These are phyloP conservation scores for Laterallus jamaicensis DNA, from an alignment of 2,113 vertebrate species.

Conservation along the genomic window DNA sequence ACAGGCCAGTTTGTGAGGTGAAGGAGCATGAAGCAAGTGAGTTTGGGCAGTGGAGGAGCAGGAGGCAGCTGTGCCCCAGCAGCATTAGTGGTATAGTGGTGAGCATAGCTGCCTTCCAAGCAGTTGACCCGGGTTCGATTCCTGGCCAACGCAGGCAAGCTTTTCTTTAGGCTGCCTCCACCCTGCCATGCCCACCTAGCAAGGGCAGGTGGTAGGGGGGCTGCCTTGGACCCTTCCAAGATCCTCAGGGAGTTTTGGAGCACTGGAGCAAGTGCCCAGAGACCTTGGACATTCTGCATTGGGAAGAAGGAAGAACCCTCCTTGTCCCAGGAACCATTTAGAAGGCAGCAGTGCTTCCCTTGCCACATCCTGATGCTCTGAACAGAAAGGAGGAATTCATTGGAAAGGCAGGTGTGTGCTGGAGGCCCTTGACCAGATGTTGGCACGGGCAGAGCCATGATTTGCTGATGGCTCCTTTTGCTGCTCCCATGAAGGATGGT, in stretches of 20 bases:
- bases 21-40: too few relatives aligned
- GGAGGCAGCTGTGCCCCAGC: rapidly evolving
- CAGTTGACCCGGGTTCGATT: constrained; percentile 69
- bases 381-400: neutral
- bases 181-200: neutral
- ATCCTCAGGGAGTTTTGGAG: too few relatives aligned
- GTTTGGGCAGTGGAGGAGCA: too few relatives aligned
- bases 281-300: neutral
- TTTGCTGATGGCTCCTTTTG: neutral
- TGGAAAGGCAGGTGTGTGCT: neutral
- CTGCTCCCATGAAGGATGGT: neutral
- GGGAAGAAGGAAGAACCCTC: neutral
- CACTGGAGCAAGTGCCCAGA: too few relatives aligned
- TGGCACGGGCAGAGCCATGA: too few relatives aligned
- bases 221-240: too few relatives aligned
- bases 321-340: neutral
- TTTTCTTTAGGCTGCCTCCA: neutral
- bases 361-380: neutral
- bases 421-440: neutral
- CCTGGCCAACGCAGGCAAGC: neutral
- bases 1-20: too few relatives aligned
- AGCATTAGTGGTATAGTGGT: constrained; percentile 81
- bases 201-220: too few relatives aligned
- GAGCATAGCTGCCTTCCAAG: constrained; percentile 83
- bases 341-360: neutral